phyloP scores from a whole-genome alignment of 2,888 invertebrate species.

The Proisotoma minuta region DNA sequence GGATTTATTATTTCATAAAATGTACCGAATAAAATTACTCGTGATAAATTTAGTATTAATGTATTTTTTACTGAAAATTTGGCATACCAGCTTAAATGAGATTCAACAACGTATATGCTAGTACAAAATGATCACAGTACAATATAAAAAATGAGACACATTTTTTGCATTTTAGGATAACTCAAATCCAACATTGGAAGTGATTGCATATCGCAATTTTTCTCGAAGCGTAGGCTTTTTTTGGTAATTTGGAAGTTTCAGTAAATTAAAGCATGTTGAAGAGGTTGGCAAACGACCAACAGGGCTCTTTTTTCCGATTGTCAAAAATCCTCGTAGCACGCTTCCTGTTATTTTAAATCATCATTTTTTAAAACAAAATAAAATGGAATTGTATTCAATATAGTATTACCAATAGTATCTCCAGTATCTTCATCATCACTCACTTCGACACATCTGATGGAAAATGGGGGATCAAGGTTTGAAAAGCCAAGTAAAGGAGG shows the following conservation, averaged over 20 bases:
- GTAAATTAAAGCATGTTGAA: conserved; percentile 96
- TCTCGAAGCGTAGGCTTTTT: conserved; percentile 90
- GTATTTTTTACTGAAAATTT: too few relatives aligned
- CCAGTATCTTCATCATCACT: conserved; percentile 95
- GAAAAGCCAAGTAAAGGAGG: conserved; percentile 94
- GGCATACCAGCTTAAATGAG: too few relatives aligned
- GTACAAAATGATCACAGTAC: background rate
- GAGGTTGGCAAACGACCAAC: conserved; percentile 94
- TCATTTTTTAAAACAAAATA: background rate
- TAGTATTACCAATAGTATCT: conserved; percentile 68
- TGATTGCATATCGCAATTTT: conserved; percentile 94
- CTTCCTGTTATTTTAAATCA: conserved; percentile 60
- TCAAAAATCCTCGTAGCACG: conserved; percentile 95
- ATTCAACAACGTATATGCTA: background rate
- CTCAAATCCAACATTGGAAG: conserved; percentile 97
- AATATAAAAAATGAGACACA: background rate
- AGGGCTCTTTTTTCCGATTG: conserved; percentile 90
- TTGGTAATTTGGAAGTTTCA: conserved; percentile 97
- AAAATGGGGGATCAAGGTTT: conserved; percentile 94
- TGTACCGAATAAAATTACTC: too few relatives aligned
- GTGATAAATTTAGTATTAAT: too few relatives aligned
- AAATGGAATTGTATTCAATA: background rate
- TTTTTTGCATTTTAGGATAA: conserved; percentile 65
- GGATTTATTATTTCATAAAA: too few relatives aligned
- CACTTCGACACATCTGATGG: conserved; percentile 97